Evolutionary conservation across 64 coral and sea anemone species (phyloP).

Genomic region (Dendrophyllia cribrosa): DNA sequence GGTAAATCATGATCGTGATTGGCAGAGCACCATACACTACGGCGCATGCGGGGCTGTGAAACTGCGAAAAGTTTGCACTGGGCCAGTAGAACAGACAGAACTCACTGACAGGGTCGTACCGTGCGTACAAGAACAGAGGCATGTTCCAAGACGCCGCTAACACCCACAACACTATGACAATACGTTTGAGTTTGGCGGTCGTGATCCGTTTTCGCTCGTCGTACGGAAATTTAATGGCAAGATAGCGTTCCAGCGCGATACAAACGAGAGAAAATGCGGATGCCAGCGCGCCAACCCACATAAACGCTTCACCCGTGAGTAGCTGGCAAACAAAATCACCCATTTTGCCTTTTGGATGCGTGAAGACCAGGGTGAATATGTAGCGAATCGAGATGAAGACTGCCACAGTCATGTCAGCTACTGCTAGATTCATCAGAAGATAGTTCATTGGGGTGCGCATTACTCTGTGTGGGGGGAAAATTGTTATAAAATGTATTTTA

Average conservation of each 20-base stretch:
- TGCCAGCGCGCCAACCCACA: slow-evolving; percentile 45
- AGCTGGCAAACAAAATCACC: slow-evolving; percentile 40
- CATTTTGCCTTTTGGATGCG: slow-evolving; percentile 21
- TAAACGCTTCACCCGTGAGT: slow-evolving; percentile 46
- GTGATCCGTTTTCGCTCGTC: slow-evolving; percentile 11
- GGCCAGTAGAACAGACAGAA: slow-evolving; percentile 53
- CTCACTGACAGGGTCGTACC: slow-evolving; percentile 32
- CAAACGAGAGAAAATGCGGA: slow-evolving; percentile 50
- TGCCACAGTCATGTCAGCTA: neutral
- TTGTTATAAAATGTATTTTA: neutral
- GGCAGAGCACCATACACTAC: slow-evolving; percentile 33
- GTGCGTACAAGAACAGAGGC: slow-evolving; percentile 40
- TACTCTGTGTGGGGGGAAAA: neutral
- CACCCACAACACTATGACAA: slow-evolving; percentile 1
- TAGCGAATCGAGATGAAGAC: slow-evolving; percentile 23
- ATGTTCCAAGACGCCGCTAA: slow-evolving; percentile 32
- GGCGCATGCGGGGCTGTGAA: slow-evolving; percentile 16
- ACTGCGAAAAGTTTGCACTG: slow-evolving; percentile 1
- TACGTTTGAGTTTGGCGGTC: slow-evolving; percentile 16
- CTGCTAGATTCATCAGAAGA: neutral
- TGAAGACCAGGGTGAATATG: slow-evolving; percentile 24
- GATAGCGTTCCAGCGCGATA: slow-evolving; percentile 41
- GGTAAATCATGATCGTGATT: slow-evolving; percentile 40
- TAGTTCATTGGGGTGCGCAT: slow-evolving; percentile 30
- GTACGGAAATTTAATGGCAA: slow-evolving; percentile 31